Percentiles rank a stretch among this genome's conserved stretches.
phyloP scores from a whole-genome alignment of 2,888 invertebrate genomes.

The Erebia palarica region DNA sequence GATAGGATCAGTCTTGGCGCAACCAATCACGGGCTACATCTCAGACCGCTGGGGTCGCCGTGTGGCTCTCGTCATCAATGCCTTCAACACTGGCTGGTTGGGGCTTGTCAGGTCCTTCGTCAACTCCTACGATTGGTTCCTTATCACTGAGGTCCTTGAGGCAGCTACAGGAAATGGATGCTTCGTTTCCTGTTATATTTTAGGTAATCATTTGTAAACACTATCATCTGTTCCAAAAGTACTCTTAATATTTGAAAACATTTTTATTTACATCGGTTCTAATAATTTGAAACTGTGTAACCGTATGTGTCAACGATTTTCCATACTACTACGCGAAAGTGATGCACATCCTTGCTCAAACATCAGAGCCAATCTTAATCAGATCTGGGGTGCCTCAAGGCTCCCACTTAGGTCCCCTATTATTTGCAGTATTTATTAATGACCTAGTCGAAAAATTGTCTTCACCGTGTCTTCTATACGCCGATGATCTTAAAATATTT shows the following conservation, averaged over 20 bases:
- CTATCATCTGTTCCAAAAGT: too few species aligned
- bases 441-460: not conserved
- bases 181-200: slow-evolving; percentile 87
- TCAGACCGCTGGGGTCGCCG: slow-evolving; percentile 89
- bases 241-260: too few species aligned
- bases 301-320: too few species aligned
- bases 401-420: too few species aligned
- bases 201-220: slow-evolving; percentile 74
- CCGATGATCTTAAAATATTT: too few species aligned
- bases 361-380: too few species aligned
- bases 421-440: rapidly evolving
- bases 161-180: slow-evolving; percentile 86
- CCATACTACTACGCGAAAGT: too few species aligned
- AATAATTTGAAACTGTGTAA: slow-evolving; percentile 45
- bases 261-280: slow-evolving; percentile 60
- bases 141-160: slow-evolving; percentile 87
- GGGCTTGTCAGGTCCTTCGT: slow-evolving; percentile 87
- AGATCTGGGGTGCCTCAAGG: too few species aligned
- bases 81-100: slow-evolving; percentile 84
- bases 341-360: too few species aligned
- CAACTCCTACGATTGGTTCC: slow-evolving; percentile 86
- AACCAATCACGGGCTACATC: slow-evolving; percentile 87
- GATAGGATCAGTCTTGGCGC: slow-evolving; percentile 86
- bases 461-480: too few species aligned
- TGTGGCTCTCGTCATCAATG: slow-evolving; percentile 83